Evolutionary conservation across 2,113 vertebrate species (phyloP).

Genomic region (Leptobrachium leishanense): DNA sequence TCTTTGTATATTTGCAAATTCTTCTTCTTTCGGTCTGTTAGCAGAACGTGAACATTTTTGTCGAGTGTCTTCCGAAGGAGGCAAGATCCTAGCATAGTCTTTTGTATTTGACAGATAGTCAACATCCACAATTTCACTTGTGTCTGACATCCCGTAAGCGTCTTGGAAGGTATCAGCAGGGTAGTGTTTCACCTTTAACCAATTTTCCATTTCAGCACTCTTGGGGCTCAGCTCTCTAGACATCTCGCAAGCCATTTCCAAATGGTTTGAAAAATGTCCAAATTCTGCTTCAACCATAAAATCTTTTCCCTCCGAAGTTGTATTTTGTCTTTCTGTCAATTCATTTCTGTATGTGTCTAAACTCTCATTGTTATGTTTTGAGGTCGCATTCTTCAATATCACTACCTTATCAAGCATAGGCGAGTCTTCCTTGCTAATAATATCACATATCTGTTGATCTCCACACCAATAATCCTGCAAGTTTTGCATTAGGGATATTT

Average conservation of each 20-base stretch:
- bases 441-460: neutral
- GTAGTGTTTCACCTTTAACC: neutral
- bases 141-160: neutral
- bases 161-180: neutral
- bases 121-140: neutral
- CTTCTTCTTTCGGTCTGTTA: neutral
- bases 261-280: neutral
- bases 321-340: neutral
- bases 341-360: neutral
- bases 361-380: neutral
- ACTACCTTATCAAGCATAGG: neutral
- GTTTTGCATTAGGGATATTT: slow-evolving; percentile 1
- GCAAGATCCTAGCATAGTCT: neutral
- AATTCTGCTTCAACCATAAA: neutral
- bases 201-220: neutral
- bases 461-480: neutral
- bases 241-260: neutral
- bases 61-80: neutral
- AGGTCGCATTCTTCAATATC: neutral
- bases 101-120: neutral
- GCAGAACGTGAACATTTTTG: neutral
- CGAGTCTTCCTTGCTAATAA: neutral
- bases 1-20: neutral
- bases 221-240: neutral
- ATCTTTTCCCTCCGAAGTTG: neutral